Base-by-base conservation (phyloP, 2,888 invertebrate species). In the Apomyelois bistriatella region DNA sequence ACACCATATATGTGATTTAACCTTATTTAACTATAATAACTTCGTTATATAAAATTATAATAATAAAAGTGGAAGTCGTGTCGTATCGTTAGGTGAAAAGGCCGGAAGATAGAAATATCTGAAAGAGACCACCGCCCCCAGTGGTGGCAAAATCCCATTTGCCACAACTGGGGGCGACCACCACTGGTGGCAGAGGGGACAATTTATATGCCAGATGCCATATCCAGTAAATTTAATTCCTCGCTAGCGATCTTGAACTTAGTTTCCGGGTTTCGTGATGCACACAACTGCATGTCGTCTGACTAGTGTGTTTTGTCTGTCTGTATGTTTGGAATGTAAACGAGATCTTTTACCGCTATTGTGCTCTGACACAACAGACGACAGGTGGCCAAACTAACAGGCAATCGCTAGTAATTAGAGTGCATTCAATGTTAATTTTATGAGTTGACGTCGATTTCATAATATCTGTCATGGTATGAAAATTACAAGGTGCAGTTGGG, bases 231-330 rank as follows among this genome's bases (percentile, higher is more conserved):
- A 22, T 8, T 15, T 16, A 4, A 9, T 3, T 46, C 32, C 10
- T 35, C 5, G 8, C 9, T 10, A 1, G 43, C 54, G 59, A 62
- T 65, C 70, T 72, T 71, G 66, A 69, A 68, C 65, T 54, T 38
- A 56, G 54, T 58, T 68, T 66, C 64, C 62, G 63, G 53, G 61
- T 70, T 66, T 63, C 38, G 38, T 37, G 48, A 17, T 28, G 8
- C 28, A 37, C 48, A 48, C 10, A 9, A 48, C 3, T 9, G 48
- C 37, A 17, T 36, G 13, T 10, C 6, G 66, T n/a, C n/a, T n/a
- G n/a, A 57, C 54, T 53, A 48, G 35, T 38, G 41, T 30, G 30
- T 43, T 52, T 5, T 32, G 51, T 43, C 22, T 22, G 36, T 43
- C 42, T 36, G 36, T 36, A 15, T 30, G 48, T 48, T 36, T 37